Conservation (phyloP, 2,113 vertebrate species). For the western clawed frog (Xenopus tropicalis) region UCB_Xtro_10.0 CM004444.2:127158001-127158500, state of each 20-base stretch:
- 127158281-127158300: slow-evolving; percentile 72
- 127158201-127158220: slow-evolving; percentile 72
- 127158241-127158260: slow-evolving; percentile 88
- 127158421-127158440: slow-evolving; percentile 76
- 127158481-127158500: slow-evolving; percentile 86
- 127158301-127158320: slow-evolving; percentile 77
- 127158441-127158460: slow-evolving; percentile 86
- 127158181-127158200: slow-evolving; percentile 68
- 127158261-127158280: slow-evolving; percentile 87
- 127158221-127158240: slow-evolving; percentile 68
- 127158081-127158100: slow-evolving; percentile 70
- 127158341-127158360: slow-evolving; percentile 66
- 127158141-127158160: slow-evolving; percentile 66
- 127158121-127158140: slow-evolving; percentile 73
- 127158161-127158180: slow-evolving; percentile 70
- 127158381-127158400: slow-evolving; percentile 77
- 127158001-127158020: slow-evolving; percentile 88
- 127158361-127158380: slow-evolving; percentile 79
- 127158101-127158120: slow-evolving; percentile 67
- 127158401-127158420: slow-evolving; percentile 69
- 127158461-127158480: slow-evolving; percentile 75
- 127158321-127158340: slow-evolving; percentile 91
- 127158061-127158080: slow-evolving; percentile 72
- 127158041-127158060: slow-evolving; percentile 84
- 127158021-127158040: slow-evolving; percentile 90